These are phyloP conservation scores for Nebria ingens DNA, from an alignment of 1,140 invertebrate genomes.

Conservation along the genomic window DNA sequence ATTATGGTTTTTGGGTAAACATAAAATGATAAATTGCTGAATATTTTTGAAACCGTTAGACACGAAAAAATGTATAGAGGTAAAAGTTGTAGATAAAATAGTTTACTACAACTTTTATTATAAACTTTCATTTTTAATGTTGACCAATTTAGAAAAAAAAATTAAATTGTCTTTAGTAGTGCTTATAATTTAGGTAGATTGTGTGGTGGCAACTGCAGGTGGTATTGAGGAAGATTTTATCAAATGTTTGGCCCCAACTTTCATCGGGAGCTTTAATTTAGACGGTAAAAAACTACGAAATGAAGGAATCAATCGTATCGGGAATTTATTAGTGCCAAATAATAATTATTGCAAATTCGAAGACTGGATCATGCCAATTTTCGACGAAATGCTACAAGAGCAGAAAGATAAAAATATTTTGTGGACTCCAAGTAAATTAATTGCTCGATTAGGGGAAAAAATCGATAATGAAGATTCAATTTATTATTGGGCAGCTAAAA, in stretches of 20 bases:
- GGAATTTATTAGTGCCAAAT: constrained; percentile 96
- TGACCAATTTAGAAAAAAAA: too few species aligned
- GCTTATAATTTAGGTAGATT: constrained; percentile 61
- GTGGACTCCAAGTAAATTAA: constrained; percentile 93
- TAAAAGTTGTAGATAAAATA: too few species aligned
- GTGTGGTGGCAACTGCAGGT: constrained; percentile 94
- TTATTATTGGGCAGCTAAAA: constrained; percentile 96
- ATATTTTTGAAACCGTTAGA: too few species aligned
- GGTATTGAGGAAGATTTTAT: constrained; percentile 99
- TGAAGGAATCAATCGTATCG: constrained; percentile 92
- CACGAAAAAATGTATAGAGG: too few species aligned
- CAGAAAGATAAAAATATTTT: constrained; percentile 63
- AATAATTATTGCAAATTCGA: constrained; percentile 98
- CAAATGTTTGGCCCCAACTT: constrained; percentile 94
- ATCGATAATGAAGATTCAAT: constrained; percentile 89
- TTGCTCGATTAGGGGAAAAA: constrained; percentile 72
- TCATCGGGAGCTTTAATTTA: constrained; percentile 82
- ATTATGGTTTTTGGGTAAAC: constrained; percentile 7
- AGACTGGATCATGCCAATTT: constrained; percentile 92
- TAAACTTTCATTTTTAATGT: too few species aligned
- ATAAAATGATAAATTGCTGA: constrained; percentile 10
- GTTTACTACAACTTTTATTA: too few species aligned
- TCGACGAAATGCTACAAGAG: constrained; percentile 85
- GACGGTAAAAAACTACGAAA: constrained; percentile 67
- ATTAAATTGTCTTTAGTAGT: constrained; percentile 13